Conservation (phyloP, 23 tunicate species). For the Aplidium turbinatum region DNA sequence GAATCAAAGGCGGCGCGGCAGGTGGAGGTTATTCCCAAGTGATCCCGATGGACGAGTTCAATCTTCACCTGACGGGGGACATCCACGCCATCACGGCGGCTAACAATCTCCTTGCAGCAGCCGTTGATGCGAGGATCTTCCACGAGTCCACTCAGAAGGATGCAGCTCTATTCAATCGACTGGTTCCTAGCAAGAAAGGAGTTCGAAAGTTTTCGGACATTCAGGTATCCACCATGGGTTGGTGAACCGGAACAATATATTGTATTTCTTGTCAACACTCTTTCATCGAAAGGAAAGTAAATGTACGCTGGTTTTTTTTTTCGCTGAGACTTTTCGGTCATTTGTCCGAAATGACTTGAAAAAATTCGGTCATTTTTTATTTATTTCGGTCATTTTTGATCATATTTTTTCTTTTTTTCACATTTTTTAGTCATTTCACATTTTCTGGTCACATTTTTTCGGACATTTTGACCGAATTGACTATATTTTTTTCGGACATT, state of each 20-base stretch:
- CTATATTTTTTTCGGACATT: too few relatives aligned
- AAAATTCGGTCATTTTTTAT: too few relatives aligned
- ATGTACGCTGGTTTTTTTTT: too few relatives aligned
- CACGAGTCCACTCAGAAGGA: constrained; percentile 93
- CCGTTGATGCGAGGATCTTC: constrained; percentile 96
- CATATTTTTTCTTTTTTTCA: too few relatives aligned
- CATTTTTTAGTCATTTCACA: too few relatives aligned
- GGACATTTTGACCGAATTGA: too few relatives aligned
- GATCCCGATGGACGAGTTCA: constrained; percentile 99
- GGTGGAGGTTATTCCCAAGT: constrained; percentile 99
- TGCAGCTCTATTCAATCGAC: constrained; percentile 64
- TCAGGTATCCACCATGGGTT: constrained; percentile 48
- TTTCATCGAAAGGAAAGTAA: too few relatives aligned
- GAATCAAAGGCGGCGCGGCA: constrained; percentile 99
- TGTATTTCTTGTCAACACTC: neutral
- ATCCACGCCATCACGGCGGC: constrained; percentile 99
- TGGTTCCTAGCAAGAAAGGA: constrained; percentile 86
- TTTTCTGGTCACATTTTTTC: too few relatives aligned
- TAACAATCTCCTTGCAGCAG: constrained; percentile 97
- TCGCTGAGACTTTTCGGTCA: too few relatives aligned
- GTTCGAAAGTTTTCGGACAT: constrained; percentile 54
- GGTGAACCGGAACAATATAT: too few relatives aligned
- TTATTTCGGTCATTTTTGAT: too few relatives aligned
- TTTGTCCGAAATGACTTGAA: too few relatives aligned
- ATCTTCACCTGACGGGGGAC: constrained; percentile 96